A percentile compares a stretch with the other conserved stretches of the same genome.
phyloP scores from a whole-genome alignment of 2,888 invertebrate species.

The Monochamus alternatus region DNA sequence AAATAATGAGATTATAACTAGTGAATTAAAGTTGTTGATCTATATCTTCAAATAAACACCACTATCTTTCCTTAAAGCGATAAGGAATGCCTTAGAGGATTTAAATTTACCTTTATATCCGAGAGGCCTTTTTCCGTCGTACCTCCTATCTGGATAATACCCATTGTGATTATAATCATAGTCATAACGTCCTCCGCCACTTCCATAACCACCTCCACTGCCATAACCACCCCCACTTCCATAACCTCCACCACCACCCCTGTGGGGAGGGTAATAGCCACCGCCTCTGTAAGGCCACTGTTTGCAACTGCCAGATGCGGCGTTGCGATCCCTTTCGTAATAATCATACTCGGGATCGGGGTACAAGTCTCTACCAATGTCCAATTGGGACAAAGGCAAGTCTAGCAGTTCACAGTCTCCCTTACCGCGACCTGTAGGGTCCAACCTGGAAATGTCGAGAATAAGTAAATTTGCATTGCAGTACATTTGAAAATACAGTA shows the following conservation, averaged over 20 bases:
- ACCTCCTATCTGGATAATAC: conserved; percentile 48
- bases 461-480: too few species aligned
- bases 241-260: background rate
- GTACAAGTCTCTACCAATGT: conserved; percentile 77
- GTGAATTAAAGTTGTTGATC: too few species aligned
- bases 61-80: too few species aligned
- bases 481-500: too few species aligned
- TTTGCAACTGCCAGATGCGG: conserved; percentile 69
- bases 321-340: conserved; percentile 84
- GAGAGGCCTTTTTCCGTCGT: conserved; percentile 27
- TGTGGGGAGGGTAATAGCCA: conserved; percentile 17
- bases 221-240: conserved; percentile 4
- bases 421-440: conserved; percentile 80
- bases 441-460: conserved; percentile 76
- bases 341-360: conserved; percentile 85
- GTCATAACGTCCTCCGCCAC: conserved; percentile 30
- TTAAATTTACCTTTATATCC: conserved; percentile 41
- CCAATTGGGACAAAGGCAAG: conserved; percentile 80
- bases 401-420: conserved; percentile 86
- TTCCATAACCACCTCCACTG: conserved; percentile 9
- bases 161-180: conserved; percentile 32
- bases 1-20: too few species aligned
- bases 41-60: too few species aligned
- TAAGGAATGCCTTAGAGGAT: too few species aligned
- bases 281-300: conserved; percentile 41